Conservation (phyloP, 1,140 invertebrate species). For the Dufourea novaeangliae region DNA sequence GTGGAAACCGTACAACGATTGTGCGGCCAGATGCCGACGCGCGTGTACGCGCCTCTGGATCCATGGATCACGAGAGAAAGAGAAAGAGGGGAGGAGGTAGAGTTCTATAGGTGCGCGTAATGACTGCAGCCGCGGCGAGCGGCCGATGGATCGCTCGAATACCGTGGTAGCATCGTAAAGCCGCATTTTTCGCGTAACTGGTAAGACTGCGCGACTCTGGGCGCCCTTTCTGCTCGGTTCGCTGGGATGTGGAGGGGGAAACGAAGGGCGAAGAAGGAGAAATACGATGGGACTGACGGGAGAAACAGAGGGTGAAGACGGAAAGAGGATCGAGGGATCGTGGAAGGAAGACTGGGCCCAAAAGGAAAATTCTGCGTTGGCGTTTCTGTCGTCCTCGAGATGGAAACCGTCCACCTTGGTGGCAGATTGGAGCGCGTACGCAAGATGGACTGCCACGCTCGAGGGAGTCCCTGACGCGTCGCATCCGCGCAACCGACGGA, state of each 20-base stretch:
- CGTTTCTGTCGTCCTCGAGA: slow-evolving; percentile 52
- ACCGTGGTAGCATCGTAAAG: slow-evolving; percentile 73
- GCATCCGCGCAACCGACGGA: slow-evolving; percentile 64
- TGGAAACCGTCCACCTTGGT: slow-evolving; percentile 44
- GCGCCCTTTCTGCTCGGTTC: slow-evolving; percentile 41
- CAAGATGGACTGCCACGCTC: slow-evolving; percentile 69
- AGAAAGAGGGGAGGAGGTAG: neutral
- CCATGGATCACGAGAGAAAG: slow-evolving; percentile 1
- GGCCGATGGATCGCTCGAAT: slow-evolving; percentile 63
- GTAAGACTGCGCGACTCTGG: slow-evolving; percentile 60
- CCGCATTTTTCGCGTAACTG: slow-evolving; percentile 75
- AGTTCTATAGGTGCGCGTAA: slow-evolving; percentile 61
- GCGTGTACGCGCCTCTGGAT: slow-evolving; percentile 10
- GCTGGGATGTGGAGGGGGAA: neutral
- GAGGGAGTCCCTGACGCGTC: slow-evolving; percentile 68
- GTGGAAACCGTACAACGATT: slow-evolving; percentile 43
- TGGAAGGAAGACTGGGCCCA: neutral
- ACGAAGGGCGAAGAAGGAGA: slow-evolving; percentile 17
- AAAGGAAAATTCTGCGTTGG: slow-evolving; percentile 61
- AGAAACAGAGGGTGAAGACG: slow-evolving; percentile 54
- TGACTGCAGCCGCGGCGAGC: slow-evolving; percentile 56
- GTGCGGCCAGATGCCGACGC: slow-evolving; percentile 38
- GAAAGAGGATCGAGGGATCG: slow-evolving; percentile 42
- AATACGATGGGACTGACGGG: slow-evolving; percentile 27
- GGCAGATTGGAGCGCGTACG: slow-evolving; percentile 23